Evolutionary conservation across 2,113 vertebrate genomes (phyloP).

Genomic region (Seriola quinqueradiata): DNA sequence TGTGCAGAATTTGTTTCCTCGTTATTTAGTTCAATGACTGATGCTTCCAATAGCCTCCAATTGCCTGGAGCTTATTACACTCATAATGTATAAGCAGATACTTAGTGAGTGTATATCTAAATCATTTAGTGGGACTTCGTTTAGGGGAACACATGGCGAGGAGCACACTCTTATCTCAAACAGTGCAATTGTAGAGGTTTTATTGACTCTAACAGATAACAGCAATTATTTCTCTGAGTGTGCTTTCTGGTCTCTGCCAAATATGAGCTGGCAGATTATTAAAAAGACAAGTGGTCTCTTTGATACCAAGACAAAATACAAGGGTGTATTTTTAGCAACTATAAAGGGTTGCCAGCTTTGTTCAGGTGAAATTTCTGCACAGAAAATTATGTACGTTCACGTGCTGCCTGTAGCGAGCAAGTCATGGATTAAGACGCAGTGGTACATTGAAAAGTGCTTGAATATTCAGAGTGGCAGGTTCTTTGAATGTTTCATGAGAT

Average conservation of each 20-base stretch:
- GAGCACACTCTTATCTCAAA: slow-evolving; percentile 74
- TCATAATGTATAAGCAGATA: slow-evolving; percentile 80
- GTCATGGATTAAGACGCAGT: slow-evolving; percentile 57
- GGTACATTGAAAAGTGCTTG: slow-evolving; percentile 54
- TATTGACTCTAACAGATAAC: slow-evolving; percentile 85
- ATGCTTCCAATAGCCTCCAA: slow-evolving; percentile 71
- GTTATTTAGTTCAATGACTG: slow-evolving; percentile 70
- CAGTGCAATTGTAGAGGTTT: slow-evolving; percentile 75
- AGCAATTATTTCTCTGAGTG: slow-evolving; percentile 84
- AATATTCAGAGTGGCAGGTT: slow-evolving; percentile 76
- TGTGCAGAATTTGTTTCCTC: slow-evolving; percentile 59
- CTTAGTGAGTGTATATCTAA: slow-evolving; percentile 78
- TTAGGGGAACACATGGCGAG: slow-evolving; percentile 75
- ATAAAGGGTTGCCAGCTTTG: slow-evolving; percentile 81
- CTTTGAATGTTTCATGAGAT: slow-evolving; percentile 78
- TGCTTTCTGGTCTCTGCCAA: slow-evolving; percentile 80
- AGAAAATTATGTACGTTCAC: slow-evolving; percentile 56
- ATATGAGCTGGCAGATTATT: slow-evolving; percentile 84
- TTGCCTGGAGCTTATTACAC: slow-evolving; percentile 74
- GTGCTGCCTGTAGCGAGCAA: slow-evolving; percentile 49
- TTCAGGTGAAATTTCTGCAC: slow-evolving; percentile 78
- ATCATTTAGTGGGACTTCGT: slow-evolving; percentile 77
- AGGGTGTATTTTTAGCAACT: slow-evolving; percentile 82
- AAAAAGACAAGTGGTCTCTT: slow-evolving; percentile 85
- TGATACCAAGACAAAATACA: slow-evolving; percentile 83